A percentile compares a stretch with the other conserved stretches of the same genome.
phyloP scores from a whole-genome alignment of 2,113 vertebrate genomes.

The Phyllostomus hastatus region DNA sequence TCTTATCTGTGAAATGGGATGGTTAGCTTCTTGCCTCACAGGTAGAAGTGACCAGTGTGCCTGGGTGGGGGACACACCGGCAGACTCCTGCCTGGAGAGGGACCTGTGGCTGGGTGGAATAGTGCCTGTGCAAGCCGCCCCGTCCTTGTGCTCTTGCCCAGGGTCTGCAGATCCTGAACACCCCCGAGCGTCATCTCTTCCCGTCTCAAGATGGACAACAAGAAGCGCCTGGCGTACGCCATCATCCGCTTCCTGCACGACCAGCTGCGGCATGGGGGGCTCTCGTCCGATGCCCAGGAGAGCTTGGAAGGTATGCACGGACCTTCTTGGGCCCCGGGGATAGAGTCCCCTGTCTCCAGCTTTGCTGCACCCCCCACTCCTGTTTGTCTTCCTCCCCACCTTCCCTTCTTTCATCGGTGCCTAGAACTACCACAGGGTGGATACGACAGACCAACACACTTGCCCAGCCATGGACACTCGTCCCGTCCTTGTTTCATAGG shows the following conservation, averaged over 20 bases:
- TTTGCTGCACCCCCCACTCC: neutral
- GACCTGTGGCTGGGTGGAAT: neutral
- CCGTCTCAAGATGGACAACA: slow-evolving; percentile 87
- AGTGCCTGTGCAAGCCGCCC: neutral
- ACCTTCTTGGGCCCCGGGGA: neutral
- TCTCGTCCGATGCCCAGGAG: slow-evolving; percentile 93
- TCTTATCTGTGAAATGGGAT: neutral
- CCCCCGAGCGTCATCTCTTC: accelerated
- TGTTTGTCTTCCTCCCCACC: neutral
- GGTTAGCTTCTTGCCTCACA: neutral
- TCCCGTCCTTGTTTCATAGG: neutral
- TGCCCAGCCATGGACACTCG: neutral
- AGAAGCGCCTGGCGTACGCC: slow-evolving; percentile 93
- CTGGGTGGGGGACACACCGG: neutral
- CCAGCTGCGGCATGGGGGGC: slow-evolving; percentile 87
- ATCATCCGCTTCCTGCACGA: slow-evolving; percentile 95
- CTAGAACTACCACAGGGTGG: neutral
- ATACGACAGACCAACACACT: neutral
- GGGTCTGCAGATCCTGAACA: slow-evolving; percentile 3
- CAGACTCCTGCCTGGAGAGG: neutral
- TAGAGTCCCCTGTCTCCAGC: neutral
- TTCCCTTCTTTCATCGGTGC: neutral
- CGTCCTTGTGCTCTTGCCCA: accelerated
- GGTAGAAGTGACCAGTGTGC: neutral
- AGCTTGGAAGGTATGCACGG: slow-evolving; percentile 91